phyloP scores from a whole-genome alignment of 2,113 vertebrate genomes.

The Artemisiospiza belli region DNA sequence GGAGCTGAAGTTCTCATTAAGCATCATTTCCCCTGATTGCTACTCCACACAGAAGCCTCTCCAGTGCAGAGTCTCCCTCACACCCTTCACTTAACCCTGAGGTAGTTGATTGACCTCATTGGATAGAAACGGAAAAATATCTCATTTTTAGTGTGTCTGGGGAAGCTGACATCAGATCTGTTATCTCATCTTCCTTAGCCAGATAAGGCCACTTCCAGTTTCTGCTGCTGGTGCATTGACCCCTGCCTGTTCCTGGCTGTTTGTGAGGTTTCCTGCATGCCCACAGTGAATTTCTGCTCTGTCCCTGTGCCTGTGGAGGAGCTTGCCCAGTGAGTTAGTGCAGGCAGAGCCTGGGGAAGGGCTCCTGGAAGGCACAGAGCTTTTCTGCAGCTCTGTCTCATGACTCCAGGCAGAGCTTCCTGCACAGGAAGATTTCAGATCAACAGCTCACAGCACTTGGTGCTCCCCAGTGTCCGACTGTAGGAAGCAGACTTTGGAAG shows the following conservation, averaged over 20 bases:
- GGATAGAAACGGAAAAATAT: neutral
- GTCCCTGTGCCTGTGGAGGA: rapidly evolving
- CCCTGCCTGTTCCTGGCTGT: neutral
- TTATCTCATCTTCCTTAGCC: neutral
- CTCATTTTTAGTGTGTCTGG: neutral
- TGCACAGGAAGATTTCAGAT: neutral
- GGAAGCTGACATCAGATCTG: neutral
- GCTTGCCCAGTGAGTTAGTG: neutral
- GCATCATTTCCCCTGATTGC: neutral
- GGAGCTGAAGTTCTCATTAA: neutral
- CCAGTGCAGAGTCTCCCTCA: neutral
- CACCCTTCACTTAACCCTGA: neutral
- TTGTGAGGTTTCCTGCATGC: neutral
- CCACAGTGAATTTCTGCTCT: neutral
- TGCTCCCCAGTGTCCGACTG: neutral
- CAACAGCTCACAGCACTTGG: neutral
- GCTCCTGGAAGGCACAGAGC: neutral
- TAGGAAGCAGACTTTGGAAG: neutral
- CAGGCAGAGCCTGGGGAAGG: neutral
- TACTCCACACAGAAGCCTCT: neutral
- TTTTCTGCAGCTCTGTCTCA: neutral
- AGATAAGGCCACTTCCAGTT: neutral
- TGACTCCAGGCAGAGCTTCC: neutral
- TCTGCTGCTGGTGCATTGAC: neutral
- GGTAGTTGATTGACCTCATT: neutral